phyloP scores from a whole-genome alignment of 2,797 vertebrate genomes.

The Cheracebus regulus region DNA sequence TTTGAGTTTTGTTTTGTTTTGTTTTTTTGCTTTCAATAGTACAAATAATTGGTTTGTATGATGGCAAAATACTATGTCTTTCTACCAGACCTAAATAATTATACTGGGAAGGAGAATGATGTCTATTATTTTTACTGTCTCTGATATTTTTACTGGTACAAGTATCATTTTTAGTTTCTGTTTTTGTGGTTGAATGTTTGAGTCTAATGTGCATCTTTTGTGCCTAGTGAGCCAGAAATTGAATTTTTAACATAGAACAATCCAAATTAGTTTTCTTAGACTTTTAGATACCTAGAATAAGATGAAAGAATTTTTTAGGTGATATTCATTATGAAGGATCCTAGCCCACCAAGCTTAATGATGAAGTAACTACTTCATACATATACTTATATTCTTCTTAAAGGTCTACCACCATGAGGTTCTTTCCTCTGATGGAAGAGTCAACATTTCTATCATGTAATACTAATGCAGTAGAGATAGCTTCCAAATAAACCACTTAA shows the following conservation, averaged over 20 bases:
- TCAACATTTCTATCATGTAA: conserved; percentile 4
- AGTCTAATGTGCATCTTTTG: conserved; percentile 41
- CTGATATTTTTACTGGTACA: conserved; percentile 54
- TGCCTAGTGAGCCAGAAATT: conserved; percentile 28
- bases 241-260: conserved; percentile 37
- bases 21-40: conserved; percentile 28
- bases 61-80: background rate
- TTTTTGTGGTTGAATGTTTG: conserved; percentile 41
- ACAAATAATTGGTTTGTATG: background rate
- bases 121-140: conserved; percentile 44
- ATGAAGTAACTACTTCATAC: background rate
- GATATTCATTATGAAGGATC: background rate
- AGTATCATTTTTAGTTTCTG: conserved; percentile 27
- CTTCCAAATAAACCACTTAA: conserved; percentile 42
- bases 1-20: conserved; percentile 41
- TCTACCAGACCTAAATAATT: conserved; percentile 19
- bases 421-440: background rate
- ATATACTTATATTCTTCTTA: background rate
- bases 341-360: background rate
- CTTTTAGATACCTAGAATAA: background rate
- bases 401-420: background rate
- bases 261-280: conserved; percentile 49
- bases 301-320: background rate
- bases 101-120: background rate
- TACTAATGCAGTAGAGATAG: background rate